A percentile compares a stretch with the other conserved stretches of the same genome.
Evolutionary conservation across 2,888 invertebrate genomes (phyloP).

Genomic region (Eupeodes luniger): DNA sequence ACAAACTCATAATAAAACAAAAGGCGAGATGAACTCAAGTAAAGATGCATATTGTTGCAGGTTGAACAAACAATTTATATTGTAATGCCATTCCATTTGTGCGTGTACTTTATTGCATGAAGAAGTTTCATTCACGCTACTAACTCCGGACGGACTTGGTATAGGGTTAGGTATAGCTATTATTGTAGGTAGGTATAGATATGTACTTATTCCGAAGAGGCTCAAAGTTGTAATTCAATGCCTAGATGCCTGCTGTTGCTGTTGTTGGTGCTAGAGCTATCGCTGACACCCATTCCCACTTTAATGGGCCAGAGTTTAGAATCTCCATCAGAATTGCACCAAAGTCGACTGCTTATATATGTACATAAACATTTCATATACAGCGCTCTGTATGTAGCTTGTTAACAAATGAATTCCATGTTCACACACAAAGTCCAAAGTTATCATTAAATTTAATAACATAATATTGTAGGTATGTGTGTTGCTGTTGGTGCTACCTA

Average conservation of each 20-base stretch:
- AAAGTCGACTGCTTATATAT: background rate
- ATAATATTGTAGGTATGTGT: constrained; percentile 56
- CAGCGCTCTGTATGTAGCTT: constrained; percentile 77
- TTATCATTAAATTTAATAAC: constrained; percentile 76
- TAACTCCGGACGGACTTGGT: constrained; percentile 16
- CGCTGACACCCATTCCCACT: constrained; percentile 40
- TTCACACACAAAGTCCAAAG: constrained; percentile 81
- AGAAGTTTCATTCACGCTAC: constrained; percentile 59
- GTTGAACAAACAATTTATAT: constrained; percentile 37
- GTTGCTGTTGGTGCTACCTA: too few relatives aligned
- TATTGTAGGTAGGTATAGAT: too few relatives aligned
- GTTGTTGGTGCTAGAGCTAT: background rate
- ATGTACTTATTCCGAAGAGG: background rate
- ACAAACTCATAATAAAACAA: constrained; percentile 64
- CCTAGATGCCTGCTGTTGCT: constrained; percentile 39
- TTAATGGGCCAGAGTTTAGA: constrained; percentile 13
- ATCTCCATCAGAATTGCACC: constrained; percentile 19
- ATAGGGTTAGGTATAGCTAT: too few relatives aligned
- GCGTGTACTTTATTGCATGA: constrained; percentile 69
- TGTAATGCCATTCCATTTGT: constrained; percentile 56
- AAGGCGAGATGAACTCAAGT: constrained; percentile 67
- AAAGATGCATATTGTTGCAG: constrained; percentile 60
- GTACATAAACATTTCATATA: constrained; percentile 59
- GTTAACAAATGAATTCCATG: constrained; percentile 84
- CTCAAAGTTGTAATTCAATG: constrained; percentile 53